phyloP scores from a whole-genome alignment of 1,140 invertebrate genomes.

The Drosophila bipectinata region DNA sequence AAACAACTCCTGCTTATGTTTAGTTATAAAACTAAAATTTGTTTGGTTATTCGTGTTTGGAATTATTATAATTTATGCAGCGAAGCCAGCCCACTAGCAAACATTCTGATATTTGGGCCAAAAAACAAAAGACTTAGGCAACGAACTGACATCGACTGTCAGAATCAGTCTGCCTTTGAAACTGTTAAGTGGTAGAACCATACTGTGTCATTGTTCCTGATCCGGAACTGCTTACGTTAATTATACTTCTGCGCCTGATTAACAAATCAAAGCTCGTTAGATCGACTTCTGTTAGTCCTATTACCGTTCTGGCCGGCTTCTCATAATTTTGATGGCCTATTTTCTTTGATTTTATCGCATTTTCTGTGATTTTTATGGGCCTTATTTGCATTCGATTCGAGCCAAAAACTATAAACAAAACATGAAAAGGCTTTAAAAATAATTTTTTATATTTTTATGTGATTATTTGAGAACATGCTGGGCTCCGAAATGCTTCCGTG shows the following conservation, averaged over 20 bases:
- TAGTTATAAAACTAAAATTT: neutral
- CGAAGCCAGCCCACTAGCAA: slow-evolving; percentile 9
- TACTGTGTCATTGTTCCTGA: slow-evolving; percentile 16
- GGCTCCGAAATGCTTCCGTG: slow-evolving; percentile 38
- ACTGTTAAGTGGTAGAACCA: slow-evolving; percentile 30
- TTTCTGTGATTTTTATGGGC: slow-evolving; percentile 41
- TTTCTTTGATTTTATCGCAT: slow-evolving; percentile 41
- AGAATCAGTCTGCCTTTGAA: slow-evolving; percentile 34
- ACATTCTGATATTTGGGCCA: slow-evolving; percentile 6
- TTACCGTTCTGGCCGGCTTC: slow-evolving; percentile 23
- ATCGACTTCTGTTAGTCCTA: slow-evolving; percentile 34
- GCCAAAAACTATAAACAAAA: slow-evolving; percentile 10
- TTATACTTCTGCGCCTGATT: slow-evolving; percentile 31
- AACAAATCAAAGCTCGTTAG: slow-evolving; percentile 37
- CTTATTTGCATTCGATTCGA: slow-evolving; percentile 24
- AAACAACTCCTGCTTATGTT: slow-evolving; percentile 21
- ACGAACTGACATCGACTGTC: slow-evolving; percentile 22
- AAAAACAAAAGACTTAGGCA: slow-evolving; percentile 51
- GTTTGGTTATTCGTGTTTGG: neutral
- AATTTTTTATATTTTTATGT: slow-evolving; percentile 38
- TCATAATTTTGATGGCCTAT: slow-evolving; percentile 56
- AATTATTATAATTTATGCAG: slow-evolving; percentile 39
- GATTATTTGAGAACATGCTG: slow-evolving; percentile 31
- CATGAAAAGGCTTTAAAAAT: slow-evolving; percentile 36
- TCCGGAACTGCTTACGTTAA: slow-evolving; percentile 59